Evolutionary conservation across 92 coral and sea anemone genomes (phyloP).

Genomic region (Epizoanthus ramosus): DNA sequence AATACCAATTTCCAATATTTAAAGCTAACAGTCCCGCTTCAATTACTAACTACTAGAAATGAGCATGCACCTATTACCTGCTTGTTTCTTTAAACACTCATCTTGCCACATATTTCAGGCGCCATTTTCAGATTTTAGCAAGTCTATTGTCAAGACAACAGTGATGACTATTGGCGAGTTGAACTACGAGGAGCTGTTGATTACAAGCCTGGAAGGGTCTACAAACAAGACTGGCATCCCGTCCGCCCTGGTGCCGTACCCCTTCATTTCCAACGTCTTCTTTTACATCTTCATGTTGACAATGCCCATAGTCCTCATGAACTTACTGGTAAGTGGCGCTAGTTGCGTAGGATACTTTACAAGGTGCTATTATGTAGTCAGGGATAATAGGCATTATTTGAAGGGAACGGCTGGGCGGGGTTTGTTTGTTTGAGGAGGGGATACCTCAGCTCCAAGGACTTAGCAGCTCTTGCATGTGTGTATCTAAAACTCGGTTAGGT

Average conservation of each 20-base stretch:
- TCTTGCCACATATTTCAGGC: constrained; percentile 46
- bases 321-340: constrained; percentile 71
- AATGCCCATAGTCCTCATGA: constrained; percentile 85
- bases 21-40: too few species aligned
- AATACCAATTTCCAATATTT: too few species aligned
- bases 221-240: constrained; percentile 43
- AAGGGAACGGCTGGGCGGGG: too few species aligned
- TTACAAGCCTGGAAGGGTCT: constrained; percentile 47
- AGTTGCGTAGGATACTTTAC: not conserved
- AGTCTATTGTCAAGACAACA: constrained; percentile 63
- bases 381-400: too few species aligned
- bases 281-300: constrained; percentile 64
- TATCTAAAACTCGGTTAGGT: too few species aligned
- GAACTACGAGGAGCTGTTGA: constrained; percentile 65
- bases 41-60: too few species aligned
- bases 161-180: constrained; percentile 87
- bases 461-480: too few species aligned
- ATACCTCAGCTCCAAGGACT: too few species aligned
- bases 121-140: constrained; percentile 63
- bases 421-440: too few species aligned
- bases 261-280: constrained; percentile 62
- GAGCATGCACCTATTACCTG: too few species aligned
- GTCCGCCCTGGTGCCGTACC: constrained; percentile 76
- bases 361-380: too few species aligned
- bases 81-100: constrained; percentile 20